phyloP scores from a whole-genome alignment of 1,140 invertebrate species.

The Aricia agestis region DNA sequence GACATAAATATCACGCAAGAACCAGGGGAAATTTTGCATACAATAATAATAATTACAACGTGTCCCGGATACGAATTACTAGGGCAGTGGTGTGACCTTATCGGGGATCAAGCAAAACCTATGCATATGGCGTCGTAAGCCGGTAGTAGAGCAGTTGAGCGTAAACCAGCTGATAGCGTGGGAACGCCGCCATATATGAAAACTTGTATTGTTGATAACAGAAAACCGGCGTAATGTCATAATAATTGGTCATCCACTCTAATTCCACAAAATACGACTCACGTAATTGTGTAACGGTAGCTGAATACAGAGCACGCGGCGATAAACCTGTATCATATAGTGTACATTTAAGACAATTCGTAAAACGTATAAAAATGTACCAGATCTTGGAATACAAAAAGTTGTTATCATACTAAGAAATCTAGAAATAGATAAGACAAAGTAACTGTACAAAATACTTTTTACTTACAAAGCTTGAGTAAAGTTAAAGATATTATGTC shows the following conservation, averaged over 20 bases:
- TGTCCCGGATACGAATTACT: not conserved
- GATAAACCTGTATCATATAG: not conserved
- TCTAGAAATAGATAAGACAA: not conserved
- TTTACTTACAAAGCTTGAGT: no score
- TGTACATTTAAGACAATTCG: not conserved
- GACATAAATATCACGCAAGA: no score
- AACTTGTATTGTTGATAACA: slow-evolving; percentile 25
- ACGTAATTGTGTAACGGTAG: not conserved
- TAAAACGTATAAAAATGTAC: not conserved
- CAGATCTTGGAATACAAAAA: not conserved
- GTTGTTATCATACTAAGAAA: not conserved
- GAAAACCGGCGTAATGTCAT: slow-evolving; percentile 17
- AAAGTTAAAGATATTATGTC: no score
- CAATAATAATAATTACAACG: not conserved
- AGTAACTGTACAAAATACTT: no score
- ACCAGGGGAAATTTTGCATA: not conserved
- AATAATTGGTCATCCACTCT: not conserved
- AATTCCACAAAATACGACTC: not conserved
- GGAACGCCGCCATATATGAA: slow-evolving; percentile 43
- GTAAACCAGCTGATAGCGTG: slow-evolving; percentile 67
- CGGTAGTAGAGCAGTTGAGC: slow-evolving; percentile 46
- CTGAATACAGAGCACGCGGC: not conserved
- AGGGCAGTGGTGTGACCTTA: slow-evolving; percentile 11
- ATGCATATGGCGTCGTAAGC: slow-evolving; percentile 33
- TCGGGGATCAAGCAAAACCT: slow-evolving; percentile 14